Evolutionary conservation across 2,113 vertebrate species (phyloP).

Genomic region (Tringa solitaria): DNA sequence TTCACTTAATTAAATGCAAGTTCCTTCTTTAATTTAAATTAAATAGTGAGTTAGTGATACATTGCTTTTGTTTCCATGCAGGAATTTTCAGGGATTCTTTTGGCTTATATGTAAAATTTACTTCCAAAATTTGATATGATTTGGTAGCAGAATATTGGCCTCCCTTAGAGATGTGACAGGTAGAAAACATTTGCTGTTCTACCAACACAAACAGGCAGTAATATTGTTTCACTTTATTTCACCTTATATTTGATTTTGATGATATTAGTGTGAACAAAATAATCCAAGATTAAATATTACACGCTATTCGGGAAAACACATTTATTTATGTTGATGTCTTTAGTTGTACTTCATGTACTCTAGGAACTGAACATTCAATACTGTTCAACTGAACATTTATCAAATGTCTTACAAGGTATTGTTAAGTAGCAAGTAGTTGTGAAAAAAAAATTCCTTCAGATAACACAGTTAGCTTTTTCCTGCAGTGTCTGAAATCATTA

Average conservation of each 20-base stretch:
- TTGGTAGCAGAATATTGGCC: not conserved
- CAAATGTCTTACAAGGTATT: not conserved
- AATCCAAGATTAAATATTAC: not conserved
- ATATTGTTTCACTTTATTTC: not conserved
- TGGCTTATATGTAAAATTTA: not conserved
- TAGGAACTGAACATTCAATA: not conserved
- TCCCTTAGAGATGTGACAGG: not conserved
- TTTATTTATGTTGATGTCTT: not conserved
- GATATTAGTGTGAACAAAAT: not conserved
- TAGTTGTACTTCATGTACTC: not conserved
- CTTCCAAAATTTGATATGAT: not conserved
- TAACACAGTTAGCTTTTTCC: not conserved
- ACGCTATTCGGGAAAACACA: not conserved
- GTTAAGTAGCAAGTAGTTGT: not conserved
- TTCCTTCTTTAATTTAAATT: not conserved
- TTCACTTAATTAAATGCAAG: not conserved
- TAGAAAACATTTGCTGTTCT: not conserved
- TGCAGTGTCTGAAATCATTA: not conserved
- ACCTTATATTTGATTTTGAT: not conserved
- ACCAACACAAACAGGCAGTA: not conserved
- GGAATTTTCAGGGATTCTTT: not conserved
- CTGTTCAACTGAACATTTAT: not conserved
- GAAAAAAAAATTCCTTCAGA: not conserved
- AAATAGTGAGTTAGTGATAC: not conserved
- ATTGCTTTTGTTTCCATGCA: not conserved